Percentiles rank a stretch among this genome's conserved stretches.
These are phyloP conservation scores for Metridium senile DNA, from an alignment of 92 coral and sea anemone species.

Conservation along the genomic window DNA sequence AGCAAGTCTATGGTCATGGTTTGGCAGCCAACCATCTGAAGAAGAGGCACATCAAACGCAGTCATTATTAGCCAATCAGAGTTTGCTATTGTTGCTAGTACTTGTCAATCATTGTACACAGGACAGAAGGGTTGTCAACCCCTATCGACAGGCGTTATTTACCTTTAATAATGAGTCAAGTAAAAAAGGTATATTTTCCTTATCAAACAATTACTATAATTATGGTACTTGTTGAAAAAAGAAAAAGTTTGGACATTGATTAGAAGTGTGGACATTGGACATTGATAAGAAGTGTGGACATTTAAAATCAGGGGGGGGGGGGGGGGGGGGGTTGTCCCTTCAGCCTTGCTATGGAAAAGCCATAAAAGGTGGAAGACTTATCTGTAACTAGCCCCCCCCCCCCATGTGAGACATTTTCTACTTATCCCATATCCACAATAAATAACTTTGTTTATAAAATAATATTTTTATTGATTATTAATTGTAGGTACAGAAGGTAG, in stretches of 20 bases:
- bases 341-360: too few species aligned
- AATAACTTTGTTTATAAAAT: too few species aligned
- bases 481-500: constrained; percentile 3
- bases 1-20: constrained; percentile 97
- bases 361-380: too few species aligned
- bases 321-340: too few species aligned
- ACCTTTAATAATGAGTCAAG: constrained; percentile 66
- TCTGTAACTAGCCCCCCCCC: too few species aligned
- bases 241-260: too few species aligned
- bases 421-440: too few species aligned
- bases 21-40: constrained; percentile 68
- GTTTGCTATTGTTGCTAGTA: constrained; percentile 79
- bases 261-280: too few species aligned
- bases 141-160: constrained; percentile 91
- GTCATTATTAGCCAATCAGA: constrained; percentile 85
- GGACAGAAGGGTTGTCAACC: constrained; percentile 74
- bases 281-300: too few species aligned
- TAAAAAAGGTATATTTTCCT: constrained; percentile 44
- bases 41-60: constrained; percentile 38
- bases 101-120: constrained; percentile 98
- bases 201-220: background rate
- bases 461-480: background rate
- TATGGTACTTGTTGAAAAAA: too few species aligned
- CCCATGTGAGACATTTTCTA: too few species aligned
- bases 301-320: too few species aligned